A percentile compares a stretch with the other conserved stretches of the same genome.
phyloP scores from a whole-genome alignment of 2,888 invertebrate species.

The Enchytraeus crypticus region DNA sequence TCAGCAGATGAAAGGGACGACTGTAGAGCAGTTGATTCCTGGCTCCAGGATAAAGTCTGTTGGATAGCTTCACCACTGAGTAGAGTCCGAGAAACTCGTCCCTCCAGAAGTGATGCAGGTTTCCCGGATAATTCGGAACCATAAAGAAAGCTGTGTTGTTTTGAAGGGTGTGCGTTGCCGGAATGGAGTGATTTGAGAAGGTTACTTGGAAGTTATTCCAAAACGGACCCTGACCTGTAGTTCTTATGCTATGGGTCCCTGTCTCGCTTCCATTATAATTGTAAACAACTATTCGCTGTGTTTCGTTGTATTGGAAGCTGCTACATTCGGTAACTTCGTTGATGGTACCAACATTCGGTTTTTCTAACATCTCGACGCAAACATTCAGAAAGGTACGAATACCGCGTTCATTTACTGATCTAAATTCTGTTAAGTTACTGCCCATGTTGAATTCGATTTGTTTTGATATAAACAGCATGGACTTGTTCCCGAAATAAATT shows the following conservation, averaged over 20 bases:
- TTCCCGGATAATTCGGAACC: constrained; percentile 6
- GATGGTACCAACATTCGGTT: too few species aligned
- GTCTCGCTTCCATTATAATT: background rate
- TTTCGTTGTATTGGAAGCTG: constrained; percentile 12
- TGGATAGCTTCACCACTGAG: background rate
- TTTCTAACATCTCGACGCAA: too few species aligned
- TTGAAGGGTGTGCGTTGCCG: background rate
- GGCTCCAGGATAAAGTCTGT: background rate
- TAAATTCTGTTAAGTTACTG: too few species aligned
- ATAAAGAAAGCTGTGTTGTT: constrained; percentile 8
- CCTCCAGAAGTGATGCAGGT: constrained; percentile 13
- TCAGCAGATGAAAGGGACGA: too few species aligned
- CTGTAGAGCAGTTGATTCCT: constrained; percentile 6
- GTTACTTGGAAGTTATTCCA: constrained; percentile 5
- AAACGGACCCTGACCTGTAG: background rate
- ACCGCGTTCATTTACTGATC: too few species aligned
- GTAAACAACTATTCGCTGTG: constrained; percentile 12
- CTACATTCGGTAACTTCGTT: too few species aligned
- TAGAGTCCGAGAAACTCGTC: constrained; percentile 9
- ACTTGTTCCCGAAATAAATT: too few species aligned
- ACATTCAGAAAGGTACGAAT: too few species aligned
- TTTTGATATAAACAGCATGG: too few species aligned
- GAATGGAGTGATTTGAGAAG: too few species aligned
- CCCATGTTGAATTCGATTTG: too few species aligned
- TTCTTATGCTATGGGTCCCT: too few species aligned